A percentile compares a stretch with the other conserved stretches of the same genome.
Evolutionary conservation across 2,888 invertebrate species (phyloP).

Genomic region (Heliconius charithonia): DNA sequence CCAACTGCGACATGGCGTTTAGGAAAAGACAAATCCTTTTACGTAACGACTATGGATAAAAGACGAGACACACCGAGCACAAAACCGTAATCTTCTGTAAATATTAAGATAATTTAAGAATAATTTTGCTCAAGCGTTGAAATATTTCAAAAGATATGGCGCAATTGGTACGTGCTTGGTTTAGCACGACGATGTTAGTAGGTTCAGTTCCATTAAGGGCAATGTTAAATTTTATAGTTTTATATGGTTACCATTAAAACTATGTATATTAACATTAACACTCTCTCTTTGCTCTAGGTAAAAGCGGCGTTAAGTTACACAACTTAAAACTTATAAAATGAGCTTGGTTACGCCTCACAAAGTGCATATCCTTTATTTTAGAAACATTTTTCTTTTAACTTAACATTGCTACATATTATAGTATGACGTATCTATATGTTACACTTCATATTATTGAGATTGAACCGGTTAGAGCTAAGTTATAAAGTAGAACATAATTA

Average conservation of each 20-base stretch:
- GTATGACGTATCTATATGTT: no score
- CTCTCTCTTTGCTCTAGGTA: no score
- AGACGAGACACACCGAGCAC: neutral
- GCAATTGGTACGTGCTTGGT: neutral
- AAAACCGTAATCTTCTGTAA: conserved; percentile 13
- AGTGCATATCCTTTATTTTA: no score
- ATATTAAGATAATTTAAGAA: neutral
- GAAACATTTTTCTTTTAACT: no score
- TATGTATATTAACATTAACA: no score
- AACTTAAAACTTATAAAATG: no score
- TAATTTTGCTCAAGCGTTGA: neutral
- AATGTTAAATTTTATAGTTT: neutral
- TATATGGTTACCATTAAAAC: no score
- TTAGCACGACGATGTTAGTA: neutral
- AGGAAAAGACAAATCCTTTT: conserved; percentile 1
- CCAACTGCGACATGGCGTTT: neutral
- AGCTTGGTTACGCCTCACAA: no score
- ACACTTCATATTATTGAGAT: neutral
- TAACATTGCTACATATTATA: no score
- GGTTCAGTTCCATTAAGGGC: neutral
- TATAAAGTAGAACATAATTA: neutral
- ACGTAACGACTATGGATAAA: conserved; percentile 19
- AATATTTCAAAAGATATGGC: neutral
- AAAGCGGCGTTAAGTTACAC: no score
- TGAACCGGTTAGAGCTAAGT: neutral